Evolutionary conservation across 1,140 invertebrate genomes (phyloP).

Genomic region (Neodiprion virginianus): DNA sequence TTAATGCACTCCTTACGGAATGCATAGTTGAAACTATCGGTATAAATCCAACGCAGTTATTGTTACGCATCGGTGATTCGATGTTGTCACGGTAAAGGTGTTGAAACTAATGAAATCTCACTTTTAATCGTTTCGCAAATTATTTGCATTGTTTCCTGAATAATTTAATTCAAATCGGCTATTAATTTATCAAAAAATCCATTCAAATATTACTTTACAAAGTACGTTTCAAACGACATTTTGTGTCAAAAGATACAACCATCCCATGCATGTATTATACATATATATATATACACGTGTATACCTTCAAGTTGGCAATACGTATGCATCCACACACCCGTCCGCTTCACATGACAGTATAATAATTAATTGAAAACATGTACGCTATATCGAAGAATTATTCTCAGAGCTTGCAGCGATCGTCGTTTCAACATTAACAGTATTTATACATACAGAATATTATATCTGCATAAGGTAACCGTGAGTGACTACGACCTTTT

Average conservation of each 20-base stretch:
- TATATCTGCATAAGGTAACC: neutral
- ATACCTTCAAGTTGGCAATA: neutral
- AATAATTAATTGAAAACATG: neutral
- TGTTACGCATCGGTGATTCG: neutral
- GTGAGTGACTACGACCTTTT: neutral
- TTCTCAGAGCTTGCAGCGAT: neutral
- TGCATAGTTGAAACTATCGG: no score
- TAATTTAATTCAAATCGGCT: no score
- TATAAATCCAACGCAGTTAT: no score
- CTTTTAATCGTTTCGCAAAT: no score
- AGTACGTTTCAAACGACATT: no score
- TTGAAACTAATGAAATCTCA: neutral
- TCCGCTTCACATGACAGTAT: neutral
- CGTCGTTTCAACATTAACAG: neutral
- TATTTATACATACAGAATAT: neutral
- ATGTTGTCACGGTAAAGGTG: neutral
- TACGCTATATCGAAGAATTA: neutral
- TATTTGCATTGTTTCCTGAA: no score
- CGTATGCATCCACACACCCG: neutral
- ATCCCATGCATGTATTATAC: no score
- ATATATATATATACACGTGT: no score
- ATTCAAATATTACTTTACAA: no score
- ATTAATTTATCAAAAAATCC: no score
- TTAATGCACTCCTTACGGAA: neutral
- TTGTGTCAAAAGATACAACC: no score